Conservation (phyloP, 2,888 invertebrate species). For the Dryocosmus kuriphilus region DNA sequence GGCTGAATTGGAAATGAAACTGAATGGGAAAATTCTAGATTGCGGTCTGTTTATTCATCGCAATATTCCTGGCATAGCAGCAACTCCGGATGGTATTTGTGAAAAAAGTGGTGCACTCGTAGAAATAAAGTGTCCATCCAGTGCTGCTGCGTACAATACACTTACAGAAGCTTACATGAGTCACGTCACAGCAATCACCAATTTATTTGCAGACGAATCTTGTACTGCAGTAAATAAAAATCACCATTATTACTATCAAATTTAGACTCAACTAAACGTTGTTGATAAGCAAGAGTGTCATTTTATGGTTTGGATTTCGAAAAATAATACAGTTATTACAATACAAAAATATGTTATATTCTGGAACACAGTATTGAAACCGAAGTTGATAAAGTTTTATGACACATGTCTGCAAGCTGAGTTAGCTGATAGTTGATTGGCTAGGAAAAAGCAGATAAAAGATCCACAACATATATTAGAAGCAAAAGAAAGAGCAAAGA, state of each 20-base stretch:
- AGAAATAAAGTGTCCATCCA: too few relatives aligned
- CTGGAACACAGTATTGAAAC: neutral
- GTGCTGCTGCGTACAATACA: neutral
- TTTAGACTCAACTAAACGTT: too few relatives aligned
- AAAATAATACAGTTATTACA: neutral
- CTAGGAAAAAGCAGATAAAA: neutral
- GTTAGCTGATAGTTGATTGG: neutral
- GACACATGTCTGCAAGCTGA: too few relatives aligned
- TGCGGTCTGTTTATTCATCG: constrained; percentile 4
- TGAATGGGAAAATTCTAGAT: too few relatives aligned
- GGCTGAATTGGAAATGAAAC: too few relatives aligned
- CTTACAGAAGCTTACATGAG: neutral
- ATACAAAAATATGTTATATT: neutral
- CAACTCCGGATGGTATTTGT: too few relatives aligned
- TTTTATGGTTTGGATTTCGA: neutral
- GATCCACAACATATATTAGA: neutral
- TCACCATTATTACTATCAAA: too few relatives aligned
- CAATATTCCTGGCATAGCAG: neutral
- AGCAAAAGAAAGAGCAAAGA: neutral
- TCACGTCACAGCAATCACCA: neutral
- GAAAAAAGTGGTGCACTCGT: too few relatives aligned
- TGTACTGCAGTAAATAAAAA: too few relatives aligned
- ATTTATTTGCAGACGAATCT: too few relatives aligned
- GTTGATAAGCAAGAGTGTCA: too few relatives aligned
- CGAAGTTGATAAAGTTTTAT: too few relatives aligned